Base-by-base conservation (phyloP, 2,888 invertebrate species). In the Theodoxus fluviatilis region DNA sequence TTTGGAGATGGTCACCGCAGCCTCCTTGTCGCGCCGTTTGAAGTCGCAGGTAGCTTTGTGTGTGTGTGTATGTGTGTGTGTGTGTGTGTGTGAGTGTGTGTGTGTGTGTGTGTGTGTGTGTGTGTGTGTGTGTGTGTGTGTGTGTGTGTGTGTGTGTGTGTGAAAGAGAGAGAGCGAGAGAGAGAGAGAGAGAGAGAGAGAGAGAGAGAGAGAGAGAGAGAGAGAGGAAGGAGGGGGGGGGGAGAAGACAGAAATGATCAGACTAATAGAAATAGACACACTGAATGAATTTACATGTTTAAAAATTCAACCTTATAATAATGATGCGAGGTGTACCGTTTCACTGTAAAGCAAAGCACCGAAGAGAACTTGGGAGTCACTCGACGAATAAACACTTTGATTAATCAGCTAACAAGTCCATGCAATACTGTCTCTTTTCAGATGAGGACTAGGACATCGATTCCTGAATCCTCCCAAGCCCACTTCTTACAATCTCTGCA, bases 261-360 rank as follows among this genome's bases (percentile, higher is more conserved):
- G 38, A 43, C 31, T 7, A 40, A 7, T 59, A 28, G 52, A 15
- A 31, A 28, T 38, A 33, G 18, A 38, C 66, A 67, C 63, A n/a
- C 22, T 28, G 70, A 68, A 63, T 70, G 61, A 73, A 70, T 67
- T n/a, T n/a, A n/a, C n/a, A n/a, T n/a, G n/a, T n/a, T n/a, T n/a
- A n/a, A n/a, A n/a, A n/a, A n/a, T n/a, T n/a, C n/a, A n/a, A n/a
- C n/a, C n/a, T n/a, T n/a, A n/a, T n/a, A n/a, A n/a, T n/a, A n/a
- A n/a, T n/a, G n/a, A n/a, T n/a, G n/a, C n/a, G n/a, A n/a, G n/a
- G n/a, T n/a, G n/a, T n/a, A n/a, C n/a, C n/a, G n/a, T n/a, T n/a
- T n/a, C n/a, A n/a, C n/a, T n/a, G n/a, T n/a, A n/a, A n/a, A n/a
- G n/a, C n/a, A n/a, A n/a, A n/a, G n/a, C n/a, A n/a, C n/a, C n/a